phyloP scores from a whole-genome alignment of 2,888 invertebrate genomes.

The Agrochola litura region DNA sequence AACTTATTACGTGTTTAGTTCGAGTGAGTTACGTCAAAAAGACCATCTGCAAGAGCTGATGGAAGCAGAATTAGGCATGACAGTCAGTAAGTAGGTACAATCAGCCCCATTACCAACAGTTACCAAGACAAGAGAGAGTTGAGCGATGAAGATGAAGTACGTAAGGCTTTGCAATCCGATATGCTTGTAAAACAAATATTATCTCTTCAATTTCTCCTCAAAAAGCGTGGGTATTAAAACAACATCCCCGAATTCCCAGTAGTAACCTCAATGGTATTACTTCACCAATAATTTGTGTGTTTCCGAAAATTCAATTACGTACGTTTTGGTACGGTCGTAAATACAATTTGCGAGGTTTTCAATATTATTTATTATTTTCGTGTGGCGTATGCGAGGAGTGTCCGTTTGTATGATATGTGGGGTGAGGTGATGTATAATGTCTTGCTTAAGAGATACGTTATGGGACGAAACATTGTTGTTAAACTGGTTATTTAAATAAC shows the following conservation, averaged over 20 bases:
- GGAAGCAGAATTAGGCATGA: neutral
- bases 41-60: neutral
- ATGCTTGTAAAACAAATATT: slow-evolving; percentile 29
- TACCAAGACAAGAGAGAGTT: neutral
- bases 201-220: slow-evolving; percentile 18
- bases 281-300: slow-evolving; percentile 55
- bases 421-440: slow-evolving; percentile 11
- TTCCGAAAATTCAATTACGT: slow-evolving; percentile 73
- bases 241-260: slow-evolving; percentile 45
- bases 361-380: slow-evolving; percentile 63
- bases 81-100: neutral
- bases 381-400: slow-evolving; percentile 11
- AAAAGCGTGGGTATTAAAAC: slow-evolving; percentile 29
- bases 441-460: slow-evolving; percentile 28
- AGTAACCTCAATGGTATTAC: slow-evolving; percentile 31
- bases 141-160: neutral
- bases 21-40: neutral
- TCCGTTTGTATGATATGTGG: slow-evolving; percentile 39
- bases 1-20: neutral
- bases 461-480: neutral
- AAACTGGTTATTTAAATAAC: no score
- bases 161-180: neutral
- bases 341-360: slow-evolving; percentile 72
- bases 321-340: slow-evolving; percentile 68
- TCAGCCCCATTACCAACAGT: neutral